These are phyloP conservation scores for Andricus grossulariae DNA, from an alignment of 1,140 invertebrate species.

Conservation along the genomic window DNA sequence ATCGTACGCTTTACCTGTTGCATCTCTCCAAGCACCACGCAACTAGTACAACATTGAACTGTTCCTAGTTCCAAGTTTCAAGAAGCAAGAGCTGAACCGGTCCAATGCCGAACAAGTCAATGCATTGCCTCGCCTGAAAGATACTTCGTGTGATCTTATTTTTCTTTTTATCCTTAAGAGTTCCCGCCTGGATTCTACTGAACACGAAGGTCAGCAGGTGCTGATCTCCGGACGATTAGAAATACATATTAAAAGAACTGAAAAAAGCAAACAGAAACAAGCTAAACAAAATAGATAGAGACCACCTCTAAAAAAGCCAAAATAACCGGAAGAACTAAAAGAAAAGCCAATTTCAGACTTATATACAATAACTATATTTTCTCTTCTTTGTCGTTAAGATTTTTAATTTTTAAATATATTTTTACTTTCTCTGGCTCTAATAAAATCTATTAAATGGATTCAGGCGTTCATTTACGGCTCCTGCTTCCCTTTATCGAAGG, in stretches of 20 bases:
- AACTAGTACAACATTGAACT: constrained; percentile 77
- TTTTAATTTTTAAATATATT: constrained; percentile 18
- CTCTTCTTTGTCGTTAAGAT: too few relatives aligned
- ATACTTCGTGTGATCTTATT: constrained; percentile 26
- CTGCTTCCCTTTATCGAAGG: constrained; percentile 36
- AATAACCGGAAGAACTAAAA: too few relatives aligned
- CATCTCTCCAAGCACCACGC: constrained; percentile 77
- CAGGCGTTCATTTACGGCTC: not conserved
- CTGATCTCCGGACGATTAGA: constrained; percentile 19
- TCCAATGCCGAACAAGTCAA: constrained; percentile 11
- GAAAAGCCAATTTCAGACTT: too few relatives aligned
- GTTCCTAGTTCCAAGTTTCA: constrained; percentile 61
- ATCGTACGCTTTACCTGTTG: constrained; percentile 66
- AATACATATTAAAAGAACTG: not conserved
- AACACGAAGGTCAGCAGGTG: constrained; percentile 26
- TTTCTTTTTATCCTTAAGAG: constrained; percentile 8
- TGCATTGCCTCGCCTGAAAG: constrained; percentile 21
- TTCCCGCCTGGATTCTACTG: constrained; percentile 3
- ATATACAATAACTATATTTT: too few relatives aligned
- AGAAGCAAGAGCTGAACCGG: not conserved
- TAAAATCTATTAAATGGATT: constrained; percentile 9
- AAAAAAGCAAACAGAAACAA: not conserved
- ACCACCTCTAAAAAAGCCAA: too few relatives aligned
- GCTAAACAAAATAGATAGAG: too few relatives aligned
- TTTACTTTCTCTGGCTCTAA: not conserved